These are phyloP conservation scores for Danio choprae DNA, from an alignment of 2,797 vertebrate genomes.

Conservation along the genomic window DNA sequence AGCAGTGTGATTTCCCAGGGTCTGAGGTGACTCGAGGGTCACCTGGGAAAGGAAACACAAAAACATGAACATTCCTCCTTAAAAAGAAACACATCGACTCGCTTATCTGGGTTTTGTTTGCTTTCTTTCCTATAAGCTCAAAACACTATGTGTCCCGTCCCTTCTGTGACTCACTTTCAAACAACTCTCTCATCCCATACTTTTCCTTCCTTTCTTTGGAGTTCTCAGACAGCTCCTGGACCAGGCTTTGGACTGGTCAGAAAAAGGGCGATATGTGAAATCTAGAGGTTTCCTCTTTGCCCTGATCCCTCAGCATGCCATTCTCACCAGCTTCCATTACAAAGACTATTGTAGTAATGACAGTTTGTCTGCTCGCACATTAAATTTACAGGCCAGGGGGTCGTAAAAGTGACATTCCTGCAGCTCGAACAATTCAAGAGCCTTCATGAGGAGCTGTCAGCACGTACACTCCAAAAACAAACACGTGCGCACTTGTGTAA, in stretches of 20 bases:
- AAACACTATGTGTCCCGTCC: slow-evolving; percentile 39
- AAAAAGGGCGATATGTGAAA: slow-evolving; percentile 17
- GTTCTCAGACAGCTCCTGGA: slow-evolving; percentile 44
- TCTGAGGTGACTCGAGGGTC: slow-evolving; percentile 31
- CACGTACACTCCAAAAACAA: slow-evolving; percentile 31
- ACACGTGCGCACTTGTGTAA: neutral
- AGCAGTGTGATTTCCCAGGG: slow-evolving; percentile 40
- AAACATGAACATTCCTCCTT: slow-evolving; percentile 31
- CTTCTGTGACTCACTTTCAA: slow-evolving; percentile 12
- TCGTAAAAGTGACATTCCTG: slow-evolving; percentile 40
- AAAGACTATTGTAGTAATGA: slow-evolving; percentile 57
- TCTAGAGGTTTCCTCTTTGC: slow-evolving; percentile 49
- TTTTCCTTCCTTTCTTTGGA: slow-evolving; percentile 54
- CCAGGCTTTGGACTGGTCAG: slow-evolving; percentile 17
- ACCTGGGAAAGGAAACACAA: slow-evolving; percentile 47
- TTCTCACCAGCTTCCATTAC: slow-evolving; percentile 53
- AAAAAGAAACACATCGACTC: slow-evolving; percentile 15
- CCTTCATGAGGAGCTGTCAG: slow-evolving; percentile 10
- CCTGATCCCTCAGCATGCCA: slow-evolving; percentile 23
- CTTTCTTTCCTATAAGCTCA: slow-evolving; percentile 36
- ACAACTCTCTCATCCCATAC: neutral
- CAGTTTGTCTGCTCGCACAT: slow-evolving; percentile 23
- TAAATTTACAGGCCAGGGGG: slow-evolving; percentile 37
- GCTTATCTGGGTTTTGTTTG: slow-evolving; percentile 42
- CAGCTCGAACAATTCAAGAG: slow-evolving; percentile 27